A percentile compares a stretch with the other conserved stretches of the same genome.
These are phyloP conservation scores for Nesogale talazaci DNA, from an alignment of 2,113 vertebrate species.

Conservation along the genomic window DNA sequence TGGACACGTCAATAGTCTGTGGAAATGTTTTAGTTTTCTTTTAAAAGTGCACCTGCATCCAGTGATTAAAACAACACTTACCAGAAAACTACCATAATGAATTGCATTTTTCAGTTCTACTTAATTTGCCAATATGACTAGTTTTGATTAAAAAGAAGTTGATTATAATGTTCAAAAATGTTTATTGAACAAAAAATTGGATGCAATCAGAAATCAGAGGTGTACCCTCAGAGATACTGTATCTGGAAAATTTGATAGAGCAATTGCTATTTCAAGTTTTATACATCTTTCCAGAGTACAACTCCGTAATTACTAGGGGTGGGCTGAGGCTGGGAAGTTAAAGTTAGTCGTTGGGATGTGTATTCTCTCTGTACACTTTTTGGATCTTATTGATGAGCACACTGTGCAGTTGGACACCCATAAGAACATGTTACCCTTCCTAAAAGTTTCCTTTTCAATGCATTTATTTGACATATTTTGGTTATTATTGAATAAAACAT, in stretches of 20 bases:
- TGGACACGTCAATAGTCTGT: slow-evolving; percentile 32
- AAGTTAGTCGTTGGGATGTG: neutral
- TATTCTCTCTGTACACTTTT: neutral
- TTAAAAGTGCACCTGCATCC: slow-evolving; percentile 68
- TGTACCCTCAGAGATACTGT: neutral
- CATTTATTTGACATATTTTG: slow-evolving; percentile 9
- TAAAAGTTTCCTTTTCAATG: neutral
- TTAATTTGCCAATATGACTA: slow-evolving; percentile 71
- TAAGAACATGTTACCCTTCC: neutral
- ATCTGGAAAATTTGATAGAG: slow-evolving; percentile 42
- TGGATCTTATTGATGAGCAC: neutral
- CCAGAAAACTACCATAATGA: slow-evolving; percentile 67
- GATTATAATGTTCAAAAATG: slow-evolving; percentile 71
- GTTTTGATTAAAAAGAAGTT: slow-evolving; percentile 78
- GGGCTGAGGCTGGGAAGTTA: neutral
- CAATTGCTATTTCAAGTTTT: slow-evolving; percentile 31
- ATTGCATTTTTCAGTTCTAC: slow-evolving; percentile 60
- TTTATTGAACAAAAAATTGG: slow-evolving; percentile 60
- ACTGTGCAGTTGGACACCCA: neutral
- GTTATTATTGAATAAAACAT: neutral
- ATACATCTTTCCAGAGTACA: slow-evolving; percentile 20
- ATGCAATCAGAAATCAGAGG: slow-evolving; percentile 65
- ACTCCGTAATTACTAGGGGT: neutral
- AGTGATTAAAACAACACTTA: slow-evolving; percentile 64
- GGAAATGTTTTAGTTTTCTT: slow-evolving; percentile 63